Evolutionary conservation across 2,797 vertebrate genomes (phyloP), one percentile per base, ranked within the genome.

Genomic region (Sebastes hubbsi): DNA sequence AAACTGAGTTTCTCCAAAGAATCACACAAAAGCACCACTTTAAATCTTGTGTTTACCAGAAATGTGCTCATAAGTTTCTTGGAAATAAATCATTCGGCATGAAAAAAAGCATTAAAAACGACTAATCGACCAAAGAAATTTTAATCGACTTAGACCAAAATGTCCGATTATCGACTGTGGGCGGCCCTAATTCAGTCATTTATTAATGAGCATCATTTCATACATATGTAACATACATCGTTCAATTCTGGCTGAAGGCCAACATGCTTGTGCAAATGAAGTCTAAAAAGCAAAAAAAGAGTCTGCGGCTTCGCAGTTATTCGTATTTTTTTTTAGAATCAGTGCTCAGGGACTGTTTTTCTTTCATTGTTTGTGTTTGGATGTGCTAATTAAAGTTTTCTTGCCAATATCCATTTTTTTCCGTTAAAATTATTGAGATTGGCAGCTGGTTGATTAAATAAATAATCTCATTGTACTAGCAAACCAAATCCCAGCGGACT

Each of bases 381-480:
- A 20, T 3, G 32, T 11, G 24, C 34, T 46, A 29, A 68, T 78
- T 36, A 22, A 30, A 32, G 11, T 25, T 74, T 72, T 34, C 20
- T 20, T 75, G 32, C 29, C 55, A 46, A 34, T 20, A 46, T 29
- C n/a, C 16, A 54, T 6, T 38, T 25, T 30, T 29, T 70, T 1
- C 14, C 16, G 10, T 27, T 49, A 14, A 65, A 72, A 63, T 25
- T 0, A 64, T 32, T 58, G 14, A 46, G 60, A 85, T 34, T 76
- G 72, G 62, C 73, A 78, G 70, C 80, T 85, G 70, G 75, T 64
- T 77, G 18, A 70, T 85, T 66, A 59, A 34, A 78, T 82, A 76
- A 85, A 79, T 85, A 81, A 81, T 77, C 63, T 25, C 11, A 61
- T 22, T 69, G 49, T 42, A n/a, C 18, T 29, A 54, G 27, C 54